Base-by-base conservation (phyloP, 2,888 invertebrate genomes). In the Muschampia plurimacula region DNA sequence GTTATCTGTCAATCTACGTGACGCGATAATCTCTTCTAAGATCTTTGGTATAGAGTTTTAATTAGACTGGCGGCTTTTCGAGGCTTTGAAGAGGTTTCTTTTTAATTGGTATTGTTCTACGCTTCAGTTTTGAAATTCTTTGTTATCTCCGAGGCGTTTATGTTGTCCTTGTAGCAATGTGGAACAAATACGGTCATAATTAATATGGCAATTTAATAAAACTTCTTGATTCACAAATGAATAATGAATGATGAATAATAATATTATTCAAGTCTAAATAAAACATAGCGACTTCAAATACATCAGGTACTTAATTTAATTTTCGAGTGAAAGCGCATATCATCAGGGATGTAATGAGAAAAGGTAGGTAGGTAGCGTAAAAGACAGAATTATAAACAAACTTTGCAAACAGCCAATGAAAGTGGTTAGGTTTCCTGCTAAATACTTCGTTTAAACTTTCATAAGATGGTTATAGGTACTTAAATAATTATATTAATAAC, bases 1-100 rank as follows among this genome's bases (percentile, higher is more conserved):
- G 76, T 79, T 79, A 76, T 68, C 72, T 72, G 72, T 72, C 72
- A 72, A 72, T 68, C 67, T 67, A 55, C 36, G 62, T 41, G 67
- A 67, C 39, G 67, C 67, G 62, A 72, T 72, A 55, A 72, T 49
- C 67, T 62, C 32, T 63, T 41, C 67, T 72, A 72, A 63, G 15
- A 4, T 32, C 7, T 55, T 52, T 13, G 9, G 13, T n/a, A 68
- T 75, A 75, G 72, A 72, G 72, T 67, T 69, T 72, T 69, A 67
- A 70, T 74, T 74, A 65, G 72, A 62, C 46, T 62, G 44, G n/a
- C 15, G 5, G 41, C n/a, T 15, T 63, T 39, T 15, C 28, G 15
- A 28, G 15, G 32, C 12, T 12, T 55, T 44, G 36, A 60, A n/a
- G 55, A 55, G 64, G 60, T 72, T 62, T 36, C 46, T 15, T 49